phyloP scores from a whole-genome alignment of 2,797 vertebrate genomes.

The Hoplostethus mediterraneus region DNA sequence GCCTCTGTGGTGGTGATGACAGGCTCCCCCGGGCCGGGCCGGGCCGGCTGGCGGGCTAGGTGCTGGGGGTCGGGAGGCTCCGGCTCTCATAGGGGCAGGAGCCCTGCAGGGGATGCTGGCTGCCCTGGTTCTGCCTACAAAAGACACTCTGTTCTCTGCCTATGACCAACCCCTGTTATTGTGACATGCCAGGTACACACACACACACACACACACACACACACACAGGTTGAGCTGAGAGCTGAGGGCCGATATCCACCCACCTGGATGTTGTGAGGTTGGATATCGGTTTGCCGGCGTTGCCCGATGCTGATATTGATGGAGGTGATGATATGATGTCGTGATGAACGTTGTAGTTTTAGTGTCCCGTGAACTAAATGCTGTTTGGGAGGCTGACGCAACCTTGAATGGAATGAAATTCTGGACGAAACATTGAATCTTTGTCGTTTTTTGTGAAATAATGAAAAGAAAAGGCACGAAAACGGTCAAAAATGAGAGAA shows the following conservation, averaged over 20 bases:
- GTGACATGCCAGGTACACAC: constrained; percentile 59
- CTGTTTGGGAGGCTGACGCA: too few species aligned
- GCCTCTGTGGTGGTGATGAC: constrained; percentile 85
- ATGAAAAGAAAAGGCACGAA: too few species aligned
- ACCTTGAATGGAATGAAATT: too few species aligned
- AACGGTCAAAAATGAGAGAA: too few species aligned
- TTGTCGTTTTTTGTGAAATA: too few species aligned
- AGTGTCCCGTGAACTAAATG: too few species aligned
- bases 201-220: constrained; percentile 35
- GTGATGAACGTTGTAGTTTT: too few species aligned
- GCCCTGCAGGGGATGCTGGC: constrained; percentile 71
- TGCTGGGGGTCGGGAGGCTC: constrained; percentile 67
- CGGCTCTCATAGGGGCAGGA: constrained; percentile 59
- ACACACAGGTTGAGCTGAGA: constrained; percentile 24
- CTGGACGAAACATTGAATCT: too few species aligned
- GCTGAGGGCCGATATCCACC: constrained; percentile 5
- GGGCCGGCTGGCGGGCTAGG: constrained; percentile 71
- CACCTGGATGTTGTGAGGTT: constrained; percentile 33
- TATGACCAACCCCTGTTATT: constrained; percentile 56
- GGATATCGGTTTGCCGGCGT: not conserved
- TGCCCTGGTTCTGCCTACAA: constrained; percentile 68
- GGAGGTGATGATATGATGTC: not conserved
- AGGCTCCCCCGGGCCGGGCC: constrained; percentile 73
- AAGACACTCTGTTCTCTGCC: constrained; percentile 74
- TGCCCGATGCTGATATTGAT: not conserved